phyloP scores from a whole-genome alignment of 2,888 invertebrate species.

The Calameuta filiformis region DNA sequence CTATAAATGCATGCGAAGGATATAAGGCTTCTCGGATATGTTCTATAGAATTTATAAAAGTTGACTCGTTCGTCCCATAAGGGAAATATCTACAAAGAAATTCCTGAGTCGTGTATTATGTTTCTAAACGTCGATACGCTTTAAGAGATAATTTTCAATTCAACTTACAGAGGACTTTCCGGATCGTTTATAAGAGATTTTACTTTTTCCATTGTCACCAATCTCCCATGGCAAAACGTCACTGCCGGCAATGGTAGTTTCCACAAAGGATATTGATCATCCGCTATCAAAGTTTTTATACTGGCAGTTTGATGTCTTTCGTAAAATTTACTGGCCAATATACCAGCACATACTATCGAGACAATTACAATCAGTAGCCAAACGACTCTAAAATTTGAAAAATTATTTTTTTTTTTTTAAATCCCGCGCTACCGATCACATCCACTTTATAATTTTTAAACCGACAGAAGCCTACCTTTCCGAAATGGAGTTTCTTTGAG shows the following conservation, averaged over 20 bases:
- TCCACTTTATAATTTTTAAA: neutral
- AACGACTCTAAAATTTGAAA: slow-evolving; percentile 32
- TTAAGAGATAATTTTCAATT: neutral
- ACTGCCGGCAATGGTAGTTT: slow-evolving; percentile 41
- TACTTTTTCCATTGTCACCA: slow-evolving; percentile 21
- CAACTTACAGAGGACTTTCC: slow-evolving; percentile 29
- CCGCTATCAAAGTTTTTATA: slow-evolving; percentile 45
- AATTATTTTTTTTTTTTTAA: neutral
- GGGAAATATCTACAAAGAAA: slow-evolving; percentile 34
- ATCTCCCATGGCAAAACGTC: slow-evolving; percentile 40
- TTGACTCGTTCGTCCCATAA: slow-evolving; percentile 13
- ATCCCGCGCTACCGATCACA: neutral
- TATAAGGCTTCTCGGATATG: slow-evolving; percentile 35
- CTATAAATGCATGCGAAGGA: slow-evolving; percentile 34
- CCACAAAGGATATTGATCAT: slow-evolving; percentile 43
- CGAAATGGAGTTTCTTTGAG: slow-evolving; percentile 36
- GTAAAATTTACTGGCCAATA: slow-evolving; percentile 43
- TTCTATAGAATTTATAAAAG: slow-evolving; percentile 12
- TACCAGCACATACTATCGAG: slow-evolving; percentile 36
- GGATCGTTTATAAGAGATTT: neutral
- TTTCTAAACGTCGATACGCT: neutral
- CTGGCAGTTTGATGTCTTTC: slow-evolving; percentile 41
- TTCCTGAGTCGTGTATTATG: neutral
- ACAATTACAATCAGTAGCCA: slow-evolving; percentile 40
- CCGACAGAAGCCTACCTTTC: slow-evolving; percentile 32